These are phyloP conservation scores for Solea senegalensis DNA, from an alignment of 2,113 vertebrate species.

Conservation along the genomic window DNA sequence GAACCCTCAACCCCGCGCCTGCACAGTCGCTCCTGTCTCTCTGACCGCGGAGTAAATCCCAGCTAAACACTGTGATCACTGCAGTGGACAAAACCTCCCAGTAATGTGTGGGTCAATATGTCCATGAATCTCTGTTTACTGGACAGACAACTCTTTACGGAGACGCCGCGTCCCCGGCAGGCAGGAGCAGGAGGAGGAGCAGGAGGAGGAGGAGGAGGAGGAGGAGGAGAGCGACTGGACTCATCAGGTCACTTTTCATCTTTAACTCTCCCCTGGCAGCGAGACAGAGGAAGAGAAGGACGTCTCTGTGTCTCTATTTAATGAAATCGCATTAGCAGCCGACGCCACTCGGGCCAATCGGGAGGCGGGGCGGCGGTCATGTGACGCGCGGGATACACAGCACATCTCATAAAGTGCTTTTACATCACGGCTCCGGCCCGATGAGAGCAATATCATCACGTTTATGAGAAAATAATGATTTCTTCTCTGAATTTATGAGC, in stretches of 20 bases:
- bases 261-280: slow-evolving; percentile 63
- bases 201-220: slow-evolving; percentile 12
- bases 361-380: slow-evolving; percentile 39
- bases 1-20: slow-evolving; percentile 41
- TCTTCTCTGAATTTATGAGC: slow-evolving; percentile 75
- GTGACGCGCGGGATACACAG: slow-evolving; percentile 59
- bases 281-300: slow-evolving; percentile 61
- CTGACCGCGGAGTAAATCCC: slow-evolving; percentile 51
- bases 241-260: slow-evolving; percentile 64
- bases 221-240: slow-evolving; percentile 17
- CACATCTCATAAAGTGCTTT: slow-evolving; percentile 75
- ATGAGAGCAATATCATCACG: slow-evolving; percentile 80
- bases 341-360: slow-evolving; percentile 56
- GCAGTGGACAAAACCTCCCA: slow-evolving; percentile 57
- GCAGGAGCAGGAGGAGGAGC: slow-evolving; percentile 6
- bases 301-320: slow-evolving; percentile 64
- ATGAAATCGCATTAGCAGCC: slow-evolving; percentile 61
- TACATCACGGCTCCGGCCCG: slow-evolving; percentile 59
- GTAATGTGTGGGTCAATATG: slow-evolving; percentile 67
- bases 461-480: slow-evolving; percentile 85
- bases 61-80: slow-evolving; percentile 68
- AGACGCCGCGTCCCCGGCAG: slow-evolving; percentile 43
- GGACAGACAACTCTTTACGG: slow-evolving; percentile 47
- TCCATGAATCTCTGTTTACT: slow-evolving; percentile 67
- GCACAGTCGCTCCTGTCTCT: slow-evolving; percentile 35